Conservation (phyloP, 2,888 invertebrate genomes). For the Spisula solida region DNA sequence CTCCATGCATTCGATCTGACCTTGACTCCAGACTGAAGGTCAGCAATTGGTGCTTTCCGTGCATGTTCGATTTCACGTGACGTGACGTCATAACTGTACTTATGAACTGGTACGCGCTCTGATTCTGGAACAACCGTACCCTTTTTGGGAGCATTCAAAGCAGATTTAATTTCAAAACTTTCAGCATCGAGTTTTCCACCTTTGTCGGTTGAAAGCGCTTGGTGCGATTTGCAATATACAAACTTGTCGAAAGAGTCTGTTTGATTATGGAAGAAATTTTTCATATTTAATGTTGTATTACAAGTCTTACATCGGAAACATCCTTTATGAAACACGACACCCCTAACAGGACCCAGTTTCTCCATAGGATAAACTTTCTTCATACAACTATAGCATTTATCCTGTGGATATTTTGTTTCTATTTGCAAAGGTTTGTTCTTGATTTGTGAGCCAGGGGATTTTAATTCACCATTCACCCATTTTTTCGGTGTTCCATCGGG, state of each 20-base stretch:
- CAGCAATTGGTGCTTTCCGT: conserved; percentile 72
- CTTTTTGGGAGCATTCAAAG: conserved; percentile 75
- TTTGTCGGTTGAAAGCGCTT: conserved; percentile 72
- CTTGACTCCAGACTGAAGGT: conserved; percentile 77
- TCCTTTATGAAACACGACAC: conserved; percentile 79
- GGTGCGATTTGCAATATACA: conserved; percentile 80
- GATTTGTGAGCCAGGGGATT: conserved; percentile 51
- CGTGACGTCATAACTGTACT: conserved; percentile 69
- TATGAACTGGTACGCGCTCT: conserved; percentile 73
- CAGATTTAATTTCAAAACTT: conserved; percentile 76
- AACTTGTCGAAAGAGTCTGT: conserved; percentile 77
- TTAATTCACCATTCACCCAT: conserved; percentile 52
- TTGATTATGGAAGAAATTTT: conserved; percentile 79
- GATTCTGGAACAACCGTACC: conserved; percentile 78
- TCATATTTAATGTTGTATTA: conserved; percentile 75
- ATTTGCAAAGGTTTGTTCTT: conserved; percentile 71
- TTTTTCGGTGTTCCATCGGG: conserved; percentile 52
- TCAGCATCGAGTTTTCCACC: conserved; percentile 73
- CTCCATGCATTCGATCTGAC: conserved; percentile 75
- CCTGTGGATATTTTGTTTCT: conserved; percentile 73
- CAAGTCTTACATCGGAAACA: conserved; percentile 81
- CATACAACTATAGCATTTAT: conserved; percentile 77
- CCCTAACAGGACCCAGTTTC: conserved; percentile 78
- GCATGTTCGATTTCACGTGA: conserved; percentile 74
- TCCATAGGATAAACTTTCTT: conserved; percentile 82